Conservation (phyloP, 1,140 invertebrate genomes). For the Bacillus rossius region DNA sequence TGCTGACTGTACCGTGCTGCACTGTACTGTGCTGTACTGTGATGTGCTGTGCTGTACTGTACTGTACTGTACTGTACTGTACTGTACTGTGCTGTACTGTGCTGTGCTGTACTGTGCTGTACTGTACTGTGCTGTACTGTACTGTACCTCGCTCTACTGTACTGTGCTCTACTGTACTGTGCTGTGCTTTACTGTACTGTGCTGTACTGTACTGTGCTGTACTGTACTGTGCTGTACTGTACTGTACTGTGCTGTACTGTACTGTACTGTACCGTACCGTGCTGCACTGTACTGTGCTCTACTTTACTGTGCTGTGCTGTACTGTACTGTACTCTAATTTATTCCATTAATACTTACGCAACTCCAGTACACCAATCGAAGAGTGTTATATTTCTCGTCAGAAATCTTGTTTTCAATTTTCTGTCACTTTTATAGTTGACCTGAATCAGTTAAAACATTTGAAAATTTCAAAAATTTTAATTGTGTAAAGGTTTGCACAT, state of each 20-base stretch:
- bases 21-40: slow-evolving; percentile 27
- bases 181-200: slow-evolving; percentile 16
- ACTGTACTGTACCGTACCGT: no score
- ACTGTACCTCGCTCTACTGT: slow-evolving; percentile 21
- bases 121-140: slow-evolving; percentile 21
- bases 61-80: slow-evolving; percentile 21
- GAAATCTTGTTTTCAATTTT: no score
- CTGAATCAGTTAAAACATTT: no score
- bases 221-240: slow-evolving; percentile 20
- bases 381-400: no score
- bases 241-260: background rate
- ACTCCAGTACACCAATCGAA: no score
- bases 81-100: background rate
- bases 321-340: background rate
- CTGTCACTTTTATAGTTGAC: no score
- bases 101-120: slow-evolving; percentile 20
- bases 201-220: slow-evolving; percentile 24
- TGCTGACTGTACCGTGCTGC: slow-evolving; percentile 26
- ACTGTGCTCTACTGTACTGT: slow-evolving; percentile 19
- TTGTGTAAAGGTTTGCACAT: no score
- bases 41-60: no score
- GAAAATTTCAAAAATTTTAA: no score
- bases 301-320: no score
- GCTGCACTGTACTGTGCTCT: no score
- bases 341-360: background rate